A percentile compares a stretch with the other conserved stretches of the same genome.
These are phyloP conservation scores for Serripes groenlandicus DNA, from an alignment of 2,888 invertebrate genomes.

Conservation along the genomic window DNA sequence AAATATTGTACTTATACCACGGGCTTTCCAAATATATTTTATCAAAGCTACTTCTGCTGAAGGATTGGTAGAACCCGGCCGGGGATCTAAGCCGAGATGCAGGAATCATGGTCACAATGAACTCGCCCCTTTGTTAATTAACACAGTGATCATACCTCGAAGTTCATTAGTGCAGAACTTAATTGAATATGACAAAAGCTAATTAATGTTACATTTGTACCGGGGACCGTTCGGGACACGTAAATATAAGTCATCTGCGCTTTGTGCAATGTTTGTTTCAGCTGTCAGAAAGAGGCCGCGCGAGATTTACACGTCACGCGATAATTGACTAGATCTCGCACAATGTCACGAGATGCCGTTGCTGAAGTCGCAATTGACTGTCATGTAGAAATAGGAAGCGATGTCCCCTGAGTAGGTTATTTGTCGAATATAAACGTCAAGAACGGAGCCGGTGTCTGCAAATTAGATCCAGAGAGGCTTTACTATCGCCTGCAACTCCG, in stretches of 20 bases:
- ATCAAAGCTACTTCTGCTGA: too few relatives aligned
- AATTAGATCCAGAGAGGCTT: conserved; percentile 26
- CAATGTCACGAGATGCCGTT: conserved; percentile 16
- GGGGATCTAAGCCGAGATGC: too few relatives aligned
- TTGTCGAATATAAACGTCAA: conserved; percentile 14
- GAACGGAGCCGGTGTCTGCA: conserved; percentile 8
- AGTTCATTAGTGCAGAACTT: conserved; percentile 4
- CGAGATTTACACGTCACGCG: conserved; percentile 17
- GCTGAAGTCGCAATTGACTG: neutral
- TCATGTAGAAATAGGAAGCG: neutral
- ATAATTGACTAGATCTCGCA: conserved; percentile 18
- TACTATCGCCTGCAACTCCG: neutral
- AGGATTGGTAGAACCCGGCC: too few relatives aligned
- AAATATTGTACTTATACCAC: too few relatives aligned
- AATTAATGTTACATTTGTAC: conserved; percentile 12
- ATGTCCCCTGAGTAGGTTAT: conserved; percentile 13
- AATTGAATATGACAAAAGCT: conserved; percentile 24
- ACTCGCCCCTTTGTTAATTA: too few relatives aligned
- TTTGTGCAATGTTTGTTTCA: conserved; percentile 23
- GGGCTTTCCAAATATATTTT: too few relatives aligned
- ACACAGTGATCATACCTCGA: conserved; percentile 5
- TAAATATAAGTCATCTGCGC: conserved; percentile 14
- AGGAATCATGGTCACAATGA: too few relatives aligned
- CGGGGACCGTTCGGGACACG: neutral
- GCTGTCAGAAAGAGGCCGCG: conserved; percentile 9